A percentile compares a stretch with the other conserved stretches of the same genome.
phyloP scores from a whole-genome alignment of 2,113 vertebrate genomes.

The Penelope pileata region DNA sequence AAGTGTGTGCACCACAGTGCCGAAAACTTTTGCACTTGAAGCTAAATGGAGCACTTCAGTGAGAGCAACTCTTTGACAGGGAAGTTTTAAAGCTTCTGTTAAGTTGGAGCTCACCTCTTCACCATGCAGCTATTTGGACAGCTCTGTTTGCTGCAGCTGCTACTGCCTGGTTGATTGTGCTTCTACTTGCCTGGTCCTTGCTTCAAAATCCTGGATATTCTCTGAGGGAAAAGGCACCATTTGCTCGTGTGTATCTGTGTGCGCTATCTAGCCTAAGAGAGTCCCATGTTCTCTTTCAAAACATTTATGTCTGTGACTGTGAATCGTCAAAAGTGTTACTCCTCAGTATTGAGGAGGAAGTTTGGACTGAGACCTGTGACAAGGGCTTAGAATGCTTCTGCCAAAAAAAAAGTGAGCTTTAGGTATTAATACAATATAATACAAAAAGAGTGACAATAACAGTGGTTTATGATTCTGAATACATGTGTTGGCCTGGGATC shows the following conservation, averaged over 20 bases:
- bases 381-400: not conserved
- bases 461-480: not conserved
- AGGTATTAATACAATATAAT: not conserved
- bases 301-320: not conserved
- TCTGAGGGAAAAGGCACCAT: not conserved
- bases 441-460: constrained; percentile 11
- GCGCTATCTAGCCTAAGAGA: not conserved
- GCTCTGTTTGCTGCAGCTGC: not conserved
- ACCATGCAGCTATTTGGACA: not conserved
- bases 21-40: not conserved
- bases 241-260: accelerated
- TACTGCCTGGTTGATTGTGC: not conserved
- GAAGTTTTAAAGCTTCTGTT: not conserved
- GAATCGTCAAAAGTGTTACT: not conserved
- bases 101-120: not conserved
- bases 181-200: not conserved
- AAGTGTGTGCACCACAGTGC: not conserved
- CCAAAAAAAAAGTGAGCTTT: not conserved
- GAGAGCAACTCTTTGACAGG: not conserved
- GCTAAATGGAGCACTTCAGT: not conserved
- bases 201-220: not conserved
- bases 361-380: not conserved
- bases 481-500: not conserved
- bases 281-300: not conserved
- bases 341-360: not conserved